Conservation (phyloP, 2,888 invertebrate genomes). For the Phyllotreta striolata region DNA sequence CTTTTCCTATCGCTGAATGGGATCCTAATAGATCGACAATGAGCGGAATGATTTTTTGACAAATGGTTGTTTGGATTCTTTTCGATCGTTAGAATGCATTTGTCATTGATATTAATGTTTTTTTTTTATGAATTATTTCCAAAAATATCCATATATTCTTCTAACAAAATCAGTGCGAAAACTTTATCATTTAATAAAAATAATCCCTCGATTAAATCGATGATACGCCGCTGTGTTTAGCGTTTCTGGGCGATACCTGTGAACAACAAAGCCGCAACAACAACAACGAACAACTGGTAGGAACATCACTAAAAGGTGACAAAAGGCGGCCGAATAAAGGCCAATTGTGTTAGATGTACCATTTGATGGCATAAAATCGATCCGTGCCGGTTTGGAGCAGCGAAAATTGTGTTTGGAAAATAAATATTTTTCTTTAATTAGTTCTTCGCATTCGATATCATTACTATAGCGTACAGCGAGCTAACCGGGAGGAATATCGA, state of each 20-base stretch:
- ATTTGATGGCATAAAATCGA: constrained; percentile 51
- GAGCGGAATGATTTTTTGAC: constrained; percentile 23
- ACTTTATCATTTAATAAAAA: no score
- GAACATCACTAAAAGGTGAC: constrained; percentile 41
- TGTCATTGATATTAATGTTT: no score
- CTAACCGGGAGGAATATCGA: constrained; percentile 34
- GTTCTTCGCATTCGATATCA: constrained; percentile 38
- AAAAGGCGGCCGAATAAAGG: constrained; percentile 41
- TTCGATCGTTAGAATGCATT: not conserved
- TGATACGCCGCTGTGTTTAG: constrained; percentile 13
- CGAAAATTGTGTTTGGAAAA: constrained; percentile 53
- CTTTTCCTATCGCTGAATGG: constrained; percentile 5
- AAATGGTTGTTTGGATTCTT: constrained; percentile 15
- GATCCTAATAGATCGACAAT: constrained; percentile 20
- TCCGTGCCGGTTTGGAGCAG: constrained; percentile 39
- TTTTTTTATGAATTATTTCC: no score
- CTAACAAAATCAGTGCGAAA: no score
- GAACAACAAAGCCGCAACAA: constrained; percentile 40
- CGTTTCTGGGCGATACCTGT: constrained; percentile 24
- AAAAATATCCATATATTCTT: no score
- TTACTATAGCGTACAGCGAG: constrained; percentile 39
- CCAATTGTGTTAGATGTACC: constrained; percentile 43
- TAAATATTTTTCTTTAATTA: constrained; percentile 58
- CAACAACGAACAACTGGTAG: constrained; percentile 24
- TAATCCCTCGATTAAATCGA: no score